phyloP scores from a whole-genome alignment of 2,888 invertebrate species.

The Phania funesta region DNA sequence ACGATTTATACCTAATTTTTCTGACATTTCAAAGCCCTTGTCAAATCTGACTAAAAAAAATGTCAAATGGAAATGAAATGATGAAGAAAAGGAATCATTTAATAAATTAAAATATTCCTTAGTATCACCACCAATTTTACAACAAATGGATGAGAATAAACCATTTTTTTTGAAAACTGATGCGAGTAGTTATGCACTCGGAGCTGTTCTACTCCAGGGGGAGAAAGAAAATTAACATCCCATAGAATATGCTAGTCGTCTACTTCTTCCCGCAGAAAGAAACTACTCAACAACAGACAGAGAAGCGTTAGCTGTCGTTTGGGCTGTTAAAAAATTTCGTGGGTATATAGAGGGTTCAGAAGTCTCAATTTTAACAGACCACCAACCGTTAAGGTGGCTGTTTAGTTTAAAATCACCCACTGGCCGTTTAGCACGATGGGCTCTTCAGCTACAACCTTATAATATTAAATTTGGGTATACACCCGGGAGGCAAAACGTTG shows the following conservation, averaged over 20 bases:
- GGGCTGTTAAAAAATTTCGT: conserved; percentile 76
- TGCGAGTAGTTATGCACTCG: conserved; percentile 63
- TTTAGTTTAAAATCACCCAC: no score
- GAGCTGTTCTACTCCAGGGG: conserved; percentile 58
- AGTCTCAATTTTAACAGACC: conserved; percentile 77
- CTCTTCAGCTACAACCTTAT: no score
- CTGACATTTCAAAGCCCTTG: no score
- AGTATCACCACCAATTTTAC: conserved; percentile 34
- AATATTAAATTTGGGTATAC: no score
- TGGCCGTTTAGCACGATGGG: no score
- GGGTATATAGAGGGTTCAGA: conserved; percentile 77
- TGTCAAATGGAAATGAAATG: no score
- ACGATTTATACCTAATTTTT: no score
- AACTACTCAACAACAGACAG: conserved; percentile 79
- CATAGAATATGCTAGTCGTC: conserved; percentile 71
- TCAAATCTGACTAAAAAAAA: no score
- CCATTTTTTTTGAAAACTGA: conserved; percentile 57
- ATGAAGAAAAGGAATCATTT: no score
- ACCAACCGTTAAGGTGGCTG: no score
- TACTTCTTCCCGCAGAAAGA: conserved; percentile 72
- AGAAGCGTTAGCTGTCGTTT: conserved; percentile 75
- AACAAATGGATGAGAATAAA: conserved; percentile 43
- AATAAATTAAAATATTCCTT: conserved; percentile 63
- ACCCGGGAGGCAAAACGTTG: no score
- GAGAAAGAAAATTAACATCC: conserved; percentile 66